Conservation (phyloP, 2,113 vertebrate species). For the Beaufortia kweichowensis region DNA sequence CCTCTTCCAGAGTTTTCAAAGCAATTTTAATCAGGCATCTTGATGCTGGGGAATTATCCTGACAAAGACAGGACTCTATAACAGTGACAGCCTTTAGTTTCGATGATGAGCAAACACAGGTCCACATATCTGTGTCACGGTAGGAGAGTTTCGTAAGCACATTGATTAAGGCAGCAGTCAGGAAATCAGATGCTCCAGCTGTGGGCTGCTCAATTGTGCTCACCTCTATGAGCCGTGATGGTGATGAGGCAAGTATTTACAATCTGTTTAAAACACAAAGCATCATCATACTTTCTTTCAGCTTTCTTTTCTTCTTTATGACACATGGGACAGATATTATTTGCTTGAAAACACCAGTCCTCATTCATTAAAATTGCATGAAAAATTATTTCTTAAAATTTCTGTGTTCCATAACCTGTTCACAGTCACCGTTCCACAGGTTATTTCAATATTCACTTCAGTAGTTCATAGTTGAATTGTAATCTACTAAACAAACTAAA, state of each 20-base stretch:
- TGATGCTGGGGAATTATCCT: slow-evolving; percentile 38
- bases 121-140: background rate
- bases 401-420: background rate
- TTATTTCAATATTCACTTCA: too few relatives aligned
- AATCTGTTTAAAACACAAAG: background rate
- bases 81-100: slow-evolving; percentile 44
- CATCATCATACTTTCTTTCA: slow-evolving; percentile 13
- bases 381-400: too few relatives aligned
- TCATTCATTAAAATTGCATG: too few relatives aligned
- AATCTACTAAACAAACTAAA: too few relatives aligned
- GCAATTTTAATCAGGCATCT: slow-evolving; percentile 53
- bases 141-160: slow-evolving; percentile 18
- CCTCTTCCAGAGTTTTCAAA: slow-evolving; percentile 33
- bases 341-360: too few relatives aligned
- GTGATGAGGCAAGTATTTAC: slow-evolving; percentile 29
- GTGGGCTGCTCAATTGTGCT: slow-evolving; percentile 9
- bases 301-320: background rate
- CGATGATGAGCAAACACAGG: slow-evolving; percentile 8
- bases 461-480: too few relatives aligned
- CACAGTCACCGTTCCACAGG: too few relatives aligned
- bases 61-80: slow-evolving; percentile 43
- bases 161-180: slow-evolving; percentile 37
- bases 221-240: slow-evolving; percentile 10
- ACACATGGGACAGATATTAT: background rate
- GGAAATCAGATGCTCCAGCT: slow-evolving; percentile 16